These are phyloP conservation scores for Eledona agricola DNA, from an alignment of 2,888 invertebrate species.

Conservation along the genomic window DNA sequence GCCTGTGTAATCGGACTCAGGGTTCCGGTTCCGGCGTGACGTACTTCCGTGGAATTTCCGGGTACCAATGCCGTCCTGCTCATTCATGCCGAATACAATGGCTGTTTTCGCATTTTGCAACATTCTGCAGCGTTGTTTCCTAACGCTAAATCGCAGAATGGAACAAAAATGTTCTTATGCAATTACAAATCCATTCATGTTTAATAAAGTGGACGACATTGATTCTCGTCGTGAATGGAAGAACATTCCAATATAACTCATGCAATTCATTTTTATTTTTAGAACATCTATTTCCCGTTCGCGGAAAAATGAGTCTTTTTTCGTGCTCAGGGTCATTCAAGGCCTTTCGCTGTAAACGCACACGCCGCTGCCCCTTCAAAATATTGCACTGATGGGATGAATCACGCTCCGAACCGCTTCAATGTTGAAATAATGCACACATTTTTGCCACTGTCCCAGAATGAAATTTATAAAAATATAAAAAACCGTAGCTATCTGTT, in stretches of 20 bases:
- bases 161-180: conserved; percentile 22
- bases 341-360: background rate
- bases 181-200: conserved; percentile 47
- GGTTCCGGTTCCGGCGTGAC: conserved; percentile 53
- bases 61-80: conserved; percentile 45
- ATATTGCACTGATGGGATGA: background rate
- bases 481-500: conserved; percentile 10
- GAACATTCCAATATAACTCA: conserved; percentile 44
- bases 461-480: conserved; percentile 8
- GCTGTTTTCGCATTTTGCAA: conserved; percentile 32
- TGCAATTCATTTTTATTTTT: conserved; percentile 45
- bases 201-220: conserved; percentile 50
- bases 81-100: conserved; percentile 42
- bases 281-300: conserved; percentile 32
- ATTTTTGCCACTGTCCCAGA: too few species aligned
- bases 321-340: conserved; percentile 11
- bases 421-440: too few species aligned
- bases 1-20: conserved; percentile 47
- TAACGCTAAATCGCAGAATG: conserved; percentile 17
- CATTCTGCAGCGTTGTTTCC: conserved; percentile 34
- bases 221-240: conserved; percentile 51
- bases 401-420: too few species aligned
- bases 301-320: conserved; percentile 12
- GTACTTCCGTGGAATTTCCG: conserved; percentile 52
- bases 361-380: background rate